Conservation (phyloP, 1,140 invertebrate species). For the Andricus grossulariae region DNA sequence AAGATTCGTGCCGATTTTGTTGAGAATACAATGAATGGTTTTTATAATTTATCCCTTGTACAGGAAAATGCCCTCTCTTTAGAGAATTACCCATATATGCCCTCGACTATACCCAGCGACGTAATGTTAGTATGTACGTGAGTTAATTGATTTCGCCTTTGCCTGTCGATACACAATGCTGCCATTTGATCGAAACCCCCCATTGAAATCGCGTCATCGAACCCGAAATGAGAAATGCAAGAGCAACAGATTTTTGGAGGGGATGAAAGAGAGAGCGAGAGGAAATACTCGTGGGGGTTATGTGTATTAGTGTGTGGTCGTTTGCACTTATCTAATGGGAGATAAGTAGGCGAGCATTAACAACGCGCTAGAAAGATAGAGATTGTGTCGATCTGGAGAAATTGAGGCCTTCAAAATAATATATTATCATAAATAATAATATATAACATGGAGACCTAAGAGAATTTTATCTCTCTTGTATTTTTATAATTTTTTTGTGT, state of each 20-base stretch:
- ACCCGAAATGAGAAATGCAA: neutral
- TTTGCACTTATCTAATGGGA: conserved; percentile 5
- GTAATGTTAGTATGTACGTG: conserved; percentile 13
- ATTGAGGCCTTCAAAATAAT: neutral
- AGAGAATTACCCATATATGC: too few species aligned
- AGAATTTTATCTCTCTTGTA: too few species aligned
- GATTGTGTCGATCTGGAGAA: neutral
- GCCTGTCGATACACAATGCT: conserved; percentile 43
- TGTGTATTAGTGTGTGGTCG: neutral
- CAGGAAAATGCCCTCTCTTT: too few species aligned
- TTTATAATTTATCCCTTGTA: too few species aligned
- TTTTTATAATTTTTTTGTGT: too few species aligned
- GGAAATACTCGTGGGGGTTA: neutral
- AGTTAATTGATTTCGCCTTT: conserved; percentile 69
- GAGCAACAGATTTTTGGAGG: neutral
- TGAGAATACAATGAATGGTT: too few species aligned
- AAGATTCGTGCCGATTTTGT: too few species aligned
- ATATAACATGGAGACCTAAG: too few species aligned
- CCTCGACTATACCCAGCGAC: too few species aligned
- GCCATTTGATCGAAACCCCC: neutral
- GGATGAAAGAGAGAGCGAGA: neutral
- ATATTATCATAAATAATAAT: neutral
- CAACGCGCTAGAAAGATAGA: conserved; percentile 1
- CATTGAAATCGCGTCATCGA: neutral
- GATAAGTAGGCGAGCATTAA: conserved; percentile 5